Percentiles rank a stretch among this genome's conserved stretches.
Conservation (phyloP, 2,113 vertebrate genomes). For the Chitala chitala region DNA sequence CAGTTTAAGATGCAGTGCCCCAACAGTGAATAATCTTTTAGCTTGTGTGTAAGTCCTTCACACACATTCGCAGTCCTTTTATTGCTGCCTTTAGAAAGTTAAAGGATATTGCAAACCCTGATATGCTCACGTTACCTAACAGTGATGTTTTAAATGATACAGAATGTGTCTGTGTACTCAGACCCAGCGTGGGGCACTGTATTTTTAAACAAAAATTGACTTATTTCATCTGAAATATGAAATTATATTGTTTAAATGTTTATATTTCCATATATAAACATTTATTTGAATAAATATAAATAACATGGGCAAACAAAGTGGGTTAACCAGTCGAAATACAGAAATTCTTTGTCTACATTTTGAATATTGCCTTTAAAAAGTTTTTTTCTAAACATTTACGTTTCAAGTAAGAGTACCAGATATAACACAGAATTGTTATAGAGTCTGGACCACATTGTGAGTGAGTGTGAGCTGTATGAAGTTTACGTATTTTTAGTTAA, state of each 20-base stretch:
- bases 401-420: too few relatives aligned
- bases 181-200: slow-evolving; percentile 8
- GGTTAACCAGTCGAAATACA: background rate
- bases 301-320: slow-evolving; percentile 7
- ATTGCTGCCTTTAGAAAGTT: too few relatives aligned
- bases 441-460: too few relatives aligned
- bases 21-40: background rate
- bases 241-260: background rate
- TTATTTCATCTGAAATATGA: slow-evolving; percentile 24
- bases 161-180: background rate
- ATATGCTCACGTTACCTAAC: too few relatives aligned
- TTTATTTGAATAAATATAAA: background rate
- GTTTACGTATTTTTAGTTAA: too few relatives aligned
- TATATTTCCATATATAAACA: slow-evolving; percentile 20
- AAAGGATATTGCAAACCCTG: too few relatives aligned
- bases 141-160: background rate
- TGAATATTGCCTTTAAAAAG: too few relatives aligned
- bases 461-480: too few relatives aligned
- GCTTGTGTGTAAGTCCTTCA: background rate
- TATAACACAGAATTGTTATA: too few relatives aligned
- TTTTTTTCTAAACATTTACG: too few relatives aligned
- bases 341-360: too few relatives aligned
- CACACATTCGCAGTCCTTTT: background rate
- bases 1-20: slow-evolving; percentile 25
- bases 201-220: slow-evolving; percentile 15